A percentile compares a stretch with the other conserved stretches of the same genome.
Evolutionary conservation across 2,888 invertebrate genomes (phyloP).

Genomic region (Rhaphigaster nebulosa): DNA sequence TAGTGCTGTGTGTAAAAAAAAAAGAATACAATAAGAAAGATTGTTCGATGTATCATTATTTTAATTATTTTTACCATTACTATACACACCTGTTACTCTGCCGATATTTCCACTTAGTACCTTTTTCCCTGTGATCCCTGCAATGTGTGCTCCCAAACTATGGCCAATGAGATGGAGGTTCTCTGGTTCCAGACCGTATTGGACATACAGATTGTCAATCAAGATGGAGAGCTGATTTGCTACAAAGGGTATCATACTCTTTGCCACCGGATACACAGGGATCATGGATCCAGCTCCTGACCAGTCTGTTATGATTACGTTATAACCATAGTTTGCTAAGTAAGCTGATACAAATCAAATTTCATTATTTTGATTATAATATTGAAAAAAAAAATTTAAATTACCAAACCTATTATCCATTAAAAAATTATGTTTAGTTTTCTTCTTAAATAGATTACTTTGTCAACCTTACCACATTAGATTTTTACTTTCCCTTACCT

Average conservation of each 20-base stretch:
- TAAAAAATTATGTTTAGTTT: no score
- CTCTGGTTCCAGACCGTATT: neutral
- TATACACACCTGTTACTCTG: conserved; percentile 59
- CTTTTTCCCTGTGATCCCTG: conserved; percentile 56
- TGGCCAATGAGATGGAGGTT: conserved; percentile 59
- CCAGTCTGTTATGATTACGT: conserved; percentile 61
- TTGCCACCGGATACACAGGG: conserved; percentile 45
- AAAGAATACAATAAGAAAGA: no score
- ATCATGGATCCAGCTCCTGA: conserved; percentile 8
- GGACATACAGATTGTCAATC: conserved; percentile 47
- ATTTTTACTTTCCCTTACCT: no score
- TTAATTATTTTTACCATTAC: no score
- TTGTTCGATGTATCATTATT: no score
- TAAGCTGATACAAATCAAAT: conserved; percentile 24
- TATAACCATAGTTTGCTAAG: conserved; percentile 23
- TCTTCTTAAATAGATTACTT: no score
- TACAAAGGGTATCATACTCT: conserved; percentile 49
- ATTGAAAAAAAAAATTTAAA: neutral
- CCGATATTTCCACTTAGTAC: conserved; percentile 19
- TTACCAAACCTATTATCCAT: no score
- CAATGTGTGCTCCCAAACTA: conserved; percentile 62
- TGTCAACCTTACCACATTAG: no score
- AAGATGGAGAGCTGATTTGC: conserved; percentile 47
- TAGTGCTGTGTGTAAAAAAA: no score
- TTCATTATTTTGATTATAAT: neutral